phyloP scores from a whole-genome alignment of 1,140 invertebrate species.

The Potamilus streckersoni region DNA sequence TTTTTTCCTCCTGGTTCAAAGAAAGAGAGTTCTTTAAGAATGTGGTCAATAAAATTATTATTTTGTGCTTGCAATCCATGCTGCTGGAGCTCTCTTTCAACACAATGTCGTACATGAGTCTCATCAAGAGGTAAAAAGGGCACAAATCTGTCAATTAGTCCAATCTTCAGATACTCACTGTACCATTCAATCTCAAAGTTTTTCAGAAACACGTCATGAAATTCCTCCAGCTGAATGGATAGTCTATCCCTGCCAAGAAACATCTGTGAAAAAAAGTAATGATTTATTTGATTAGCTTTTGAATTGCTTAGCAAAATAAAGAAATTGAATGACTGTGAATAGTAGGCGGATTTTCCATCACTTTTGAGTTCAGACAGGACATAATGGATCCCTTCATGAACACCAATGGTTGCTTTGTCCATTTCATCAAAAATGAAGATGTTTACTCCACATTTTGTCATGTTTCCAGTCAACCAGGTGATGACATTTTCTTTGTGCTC shows the following conservation, averaged over 20 bases:
- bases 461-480: conserved; percentile 46
- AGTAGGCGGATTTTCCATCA: conserved; percentile 14
- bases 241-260: conserved; percentile 31
- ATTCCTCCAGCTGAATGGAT: conserved; percentile 29
- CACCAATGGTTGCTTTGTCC: conserved; percentile 50
- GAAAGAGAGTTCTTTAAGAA: conserved; percentile 52
- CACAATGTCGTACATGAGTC: conserved; percentile 83
- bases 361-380: conserved; percentile 39
- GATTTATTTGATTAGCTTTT: conserved; percentile 50
- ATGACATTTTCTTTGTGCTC: conserved; percentile 36
- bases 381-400: conserved; percentile 39
- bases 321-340: conserved; percentile 25
- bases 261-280: conserved; percentile 42
- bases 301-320: conserved; percentile 57
- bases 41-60: conserved; percentile 21
- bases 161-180: conserved; percentile 79
- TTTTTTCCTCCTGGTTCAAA: conserved; percentile 27
- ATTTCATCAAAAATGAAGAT: conserved; percentile 62
- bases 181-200: conserved; percentile 41
- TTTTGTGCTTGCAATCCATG: conserved; percentile 35
- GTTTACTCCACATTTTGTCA: conserved; percentile 50
- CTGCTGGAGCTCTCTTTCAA: conserved; percentile 64
- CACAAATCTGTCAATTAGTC: conserved; percentile 91
- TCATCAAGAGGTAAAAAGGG: conserved; percentile 94
- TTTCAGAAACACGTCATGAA: conserved; percentile 36